Conservation (phyloP, 2,113 vertebrate species). For the Pseudorasbora parva region DNA sequence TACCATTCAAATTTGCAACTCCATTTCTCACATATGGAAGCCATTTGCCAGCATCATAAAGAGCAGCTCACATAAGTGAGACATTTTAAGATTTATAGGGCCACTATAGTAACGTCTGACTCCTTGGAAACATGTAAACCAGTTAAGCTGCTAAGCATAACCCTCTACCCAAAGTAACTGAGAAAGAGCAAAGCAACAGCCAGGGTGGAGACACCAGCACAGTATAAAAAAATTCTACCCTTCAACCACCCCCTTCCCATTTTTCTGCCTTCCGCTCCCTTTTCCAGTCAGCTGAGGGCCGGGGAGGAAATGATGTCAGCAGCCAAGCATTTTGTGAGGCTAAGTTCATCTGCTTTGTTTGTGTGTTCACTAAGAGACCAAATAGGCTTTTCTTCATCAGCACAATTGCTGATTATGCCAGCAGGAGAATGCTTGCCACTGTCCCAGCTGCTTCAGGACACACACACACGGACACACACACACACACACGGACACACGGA, state of each 20-base stretch:
- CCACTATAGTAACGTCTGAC: background rate
- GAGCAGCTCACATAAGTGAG: background rate
- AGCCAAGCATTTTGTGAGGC: slow-evolving; percentile 35
- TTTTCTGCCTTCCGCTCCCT: background rate
- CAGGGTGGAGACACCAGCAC: background rate
- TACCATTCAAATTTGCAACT: background rate
- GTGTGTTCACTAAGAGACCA: slow-evolving; percentile 9
- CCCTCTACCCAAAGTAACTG: background rate
- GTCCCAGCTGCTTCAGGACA: slow-evolving; percentile 16
- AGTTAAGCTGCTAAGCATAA: background rate
- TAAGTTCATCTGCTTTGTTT: slow-evolving; percentile 13
- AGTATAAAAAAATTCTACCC: background rate
- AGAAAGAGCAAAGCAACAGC: background rate
- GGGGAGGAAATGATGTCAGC: slow-evolving; percentile 49
- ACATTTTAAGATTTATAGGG: background rate
- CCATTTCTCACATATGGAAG: slow-evolving; percentile 16
- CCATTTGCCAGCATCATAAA: slow-evolving; percentile 32
- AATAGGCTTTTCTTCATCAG: slow-evolving; percentile 16
- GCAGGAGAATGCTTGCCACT: slow-evolving; percentile 22
- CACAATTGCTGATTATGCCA: slow-evolving; percentile 3
- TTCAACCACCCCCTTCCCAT: background rate
- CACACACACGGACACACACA: too few species aligned
- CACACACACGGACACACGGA: too few species aligned
- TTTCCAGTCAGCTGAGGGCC: slow-evolving; percentile 27
- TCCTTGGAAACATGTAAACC: background rate